Evolutionary conservation across 64 coral and sea anemone species (phyloP), one percentile per base, ranked within the genome.

Genomic region (Montipora cactus): DNA sequence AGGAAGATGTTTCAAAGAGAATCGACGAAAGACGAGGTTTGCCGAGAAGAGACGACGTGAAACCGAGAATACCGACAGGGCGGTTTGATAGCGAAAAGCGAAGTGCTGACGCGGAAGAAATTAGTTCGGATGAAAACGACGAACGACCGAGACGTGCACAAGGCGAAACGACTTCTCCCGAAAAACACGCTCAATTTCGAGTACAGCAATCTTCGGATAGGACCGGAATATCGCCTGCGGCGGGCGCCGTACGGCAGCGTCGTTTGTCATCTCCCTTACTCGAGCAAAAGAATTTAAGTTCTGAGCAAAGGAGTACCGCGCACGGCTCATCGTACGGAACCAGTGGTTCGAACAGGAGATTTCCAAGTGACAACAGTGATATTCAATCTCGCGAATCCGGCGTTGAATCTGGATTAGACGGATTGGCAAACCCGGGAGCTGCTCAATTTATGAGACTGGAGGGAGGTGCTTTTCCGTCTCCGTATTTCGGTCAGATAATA

Each of bases 61-160:
- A 77, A 90, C 15, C 80, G 3, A 89, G 84, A 62, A 45, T 77
- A 47, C 93, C 55, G 44, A 62, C 79, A 20, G 80, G 46, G 49
- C 79, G 75, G 25, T 95, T 79, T 78, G 93, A 90, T 78, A 95
- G 51, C 57, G 83, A 59, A 8, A 95, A 79, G 79, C 49, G 59
- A 46, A 72, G 55, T 61, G 45, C 13, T 7, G 88, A 90, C 25
- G 13, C 59, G 1, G 80, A 90, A 52, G 72, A 89, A 44, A 78
- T 75, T 20, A 85, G 88, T 68, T 90, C 93, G 16, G 93, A 95
- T 16, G 88, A 95, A 14, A 89, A 90, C 11, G 93, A 95, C 2
- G 82, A 86, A 11, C 19, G 59, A 86, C 2, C 62, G 37, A 86
- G 82, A 48, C 82, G 47, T 3, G 44, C 1, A 19, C 19, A 62